phyloP scores from a whole-genome alignment of 2,797 vertebrate species.

The Gallirallus australis region DNA sequence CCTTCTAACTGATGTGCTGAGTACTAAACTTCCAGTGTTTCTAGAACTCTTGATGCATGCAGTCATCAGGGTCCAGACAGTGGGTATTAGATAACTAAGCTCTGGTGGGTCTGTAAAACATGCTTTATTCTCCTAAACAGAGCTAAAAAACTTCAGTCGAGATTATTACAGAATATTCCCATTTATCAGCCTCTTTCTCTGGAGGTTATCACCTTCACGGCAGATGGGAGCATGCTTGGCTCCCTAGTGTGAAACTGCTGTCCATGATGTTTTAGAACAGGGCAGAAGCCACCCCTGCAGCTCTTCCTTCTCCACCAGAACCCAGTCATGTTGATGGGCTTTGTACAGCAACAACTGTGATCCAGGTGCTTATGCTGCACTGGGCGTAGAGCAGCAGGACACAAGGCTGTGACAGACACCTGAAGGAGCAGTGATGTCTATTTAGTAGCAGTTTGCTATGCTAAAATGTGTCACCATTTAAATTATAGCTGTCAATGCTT shows the following conservation, averaged over 20 bases:
- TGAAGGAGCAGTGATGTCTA: background rate
- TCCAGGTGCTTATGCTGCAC: accelerated
- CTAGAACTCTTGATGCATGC: background rate
- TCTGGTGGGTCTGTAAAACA: background rate
- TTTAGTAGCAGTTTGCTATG: background rate
- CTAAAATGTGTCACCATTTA: background rate
- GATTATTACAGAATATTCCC: background rate
- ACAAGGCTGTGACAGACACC: background rate
- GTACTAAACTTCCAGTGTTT: background rate
- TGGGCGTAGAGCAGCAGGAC: background rate
- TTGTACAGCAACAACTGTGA: background rate
- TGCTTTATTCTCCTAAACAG: background rate
- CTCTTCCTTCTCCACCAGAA: no score
- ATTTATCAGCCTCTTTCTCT: background rate
- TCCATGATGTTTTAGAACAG: background rate
- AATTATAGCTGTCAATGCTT: background rate
- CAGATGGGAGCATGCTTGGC: background rate
- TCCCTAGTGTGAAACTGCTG: background rate
- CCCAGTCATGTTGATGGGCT: background rate
- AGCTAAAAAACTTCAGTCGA: background rate
- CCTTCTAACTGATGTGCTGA: background rate
- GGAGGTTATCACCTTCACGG: background rate
- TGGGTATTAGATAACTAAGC: background rate
- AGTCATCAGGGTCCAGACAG: background rate
- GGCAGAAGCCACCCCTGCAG: no score